Base-by-base conservation (phyloP, 2,888 invertebrate species). In the Silvanus unidentatus region DNA sequence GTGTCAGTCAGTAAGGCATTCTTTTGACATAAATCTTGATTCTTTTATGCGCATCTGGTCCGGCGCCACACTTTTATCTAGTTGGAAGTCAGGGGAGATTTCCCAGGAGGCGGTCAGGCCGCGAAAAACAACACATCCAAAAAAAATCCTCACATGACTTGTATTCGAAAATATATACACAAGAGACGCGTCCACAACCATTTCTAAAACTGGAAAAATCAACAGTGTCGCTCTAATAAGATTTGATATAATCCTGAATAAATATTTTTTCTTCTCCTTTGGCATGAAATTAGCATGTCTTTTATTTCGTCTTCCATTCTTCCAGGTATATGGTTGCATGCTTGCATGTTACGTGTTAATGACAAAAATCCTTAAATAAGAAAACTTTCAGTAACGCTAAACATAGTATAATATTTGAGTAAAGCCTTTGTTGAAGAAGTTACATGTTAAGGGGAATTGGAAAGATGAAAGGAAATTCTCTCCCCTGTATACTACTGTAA, bases 51-150 rank as follows among this genome's bases (percentile, higher is more conserved):
- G 51, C 60, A 60, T 61, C 59, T 58, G 62, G 55, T 53, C 50
- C 46, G 57, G 53, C 56, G 59, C 53, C 57, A 40, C 38, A 50
- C 50, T 57, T 53, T 55, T 52, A 50, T 56, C 55, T 53, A 49
- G 47, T 48, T 51, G 53, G 55, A 54, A 16, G 52, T 53, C 57
- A 39, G 57, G 49, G 54, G 57, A 63, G 61, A 65, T 65, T 65
- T 65, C 64, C 63, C 63, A 43, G 38, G 63, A 56, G 64, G 60
- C 49, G 54, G 55, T 50, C 54, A 57, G 55, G 53, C 52, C 59
- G 57, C 51, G 54, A 59, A 61, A 59, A 63, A 58, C 57, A 61
- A 59, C 59, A 56, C 44, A 52, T n/a, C 22, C 4, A 11, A 50
- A 54, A 55, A 58, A 62, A 61, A 61, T 59, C 60, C 54, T 49